Percentiles rank a stretch among this genome's conserved stretches.
Evolutionary conservation across 2,888 invertebrate species (phyloP).

Genomic region (Drosophila cracens): DNA sequence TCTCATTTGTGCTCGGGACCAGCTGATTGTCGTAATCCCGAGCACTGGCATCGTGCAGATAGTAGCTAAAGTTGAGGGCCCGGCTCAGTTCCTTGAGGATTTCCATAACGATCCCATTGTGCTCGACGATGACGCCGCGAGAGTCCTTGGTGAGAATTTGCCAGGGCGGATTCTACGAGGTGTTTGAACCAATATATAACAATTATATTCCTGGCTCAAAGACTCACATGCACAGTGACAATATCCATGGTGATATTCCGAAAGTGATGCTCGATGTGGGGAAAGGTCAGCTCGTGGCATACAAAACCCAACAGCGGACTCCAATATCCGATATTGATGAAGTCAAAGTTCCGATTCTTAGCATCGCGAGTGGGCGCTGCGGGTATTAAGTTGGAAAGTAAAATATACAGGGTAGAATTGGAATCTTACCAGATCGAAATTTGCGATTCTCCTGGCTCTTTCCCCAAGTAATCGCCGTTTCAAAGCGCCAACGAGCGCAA

Average conservation of each 20-base stretch:
- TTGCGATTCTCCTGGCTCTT: constrained; percentile 78
- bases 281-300: constrained; percentile 90
- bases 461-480: constrained; percentile 88
- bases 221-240: constrained; percentile 91
- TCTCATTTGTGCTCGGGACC: constrained; percentile 64
- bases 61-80: constrained; percentile 91
- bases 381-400: background rate
- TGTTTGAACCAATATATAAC: constrained; percentile 64
- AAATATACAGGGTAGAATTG: background rate
- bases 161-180: constrained; percentile 93
- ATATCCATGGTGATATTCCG: constrained; percentile 90
- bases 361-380: constrained; percentile 53
- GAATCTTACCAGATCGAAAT: constrained; percentile 48
- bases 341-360: constrained; percentile 78
- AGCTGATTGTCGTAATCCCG: constrained; percentile 49
- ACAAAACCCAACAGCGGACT: constrained; percentile 89
- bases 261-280: constrained; percentile 92
- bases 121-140: constrained; percentile 85
- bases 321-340: constrained; percentile 89
- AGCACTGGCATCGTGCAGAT: constrained; percentile 71
- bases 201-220: constrained; percentile 64
- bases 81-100: constrained; percentile 90
- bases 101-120: constrained; percentile 91
- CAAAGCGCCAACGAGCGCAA: constrained; percentile 87
- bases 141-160: constrained; percentile 89